phyloP scores from a whole-genome alignment of 2,888 invertebrate species.

The Slavum lentiscoides region DNA sequence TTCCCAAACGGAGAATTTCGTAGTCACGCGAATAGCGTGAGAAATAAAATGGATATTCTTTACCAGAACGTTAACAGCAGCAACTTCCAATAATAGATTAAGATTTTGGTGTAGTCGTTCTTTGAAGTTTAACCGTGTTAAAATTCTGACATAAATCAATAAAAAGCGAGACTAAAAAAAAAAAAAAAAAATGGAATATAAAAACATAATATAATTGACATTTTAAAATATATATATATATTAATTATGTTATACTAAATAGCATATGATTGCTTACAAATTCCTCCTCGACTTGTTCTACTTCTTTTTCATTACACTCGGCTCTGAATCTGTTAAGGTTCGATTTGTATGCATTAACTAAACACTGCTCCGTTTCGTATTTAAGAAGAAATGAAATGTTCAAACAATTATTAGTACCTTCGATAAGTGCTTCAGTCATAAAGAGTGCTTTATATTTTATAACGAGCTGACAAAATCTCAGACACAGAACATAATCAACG shows the following conservation, averaged over 20 bases:
- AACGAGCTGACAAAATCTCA: conserved; percentile 5
- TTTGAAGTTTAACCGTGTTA: background rate
- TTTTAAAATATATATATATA: background rate
- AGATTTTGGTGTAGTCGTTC: background rate
- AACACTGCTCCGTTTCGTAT: background rate
- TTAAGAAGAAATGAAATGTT: too few species aligned
- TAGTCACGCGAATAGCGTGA: background rate
- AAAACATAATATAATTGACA: background rate
- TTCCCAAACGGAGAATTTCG: background rate
- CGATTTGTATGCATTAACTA: conserved; percentile 9
- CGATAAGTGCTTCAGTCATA: background rate
- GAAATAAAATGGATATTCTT: background rate
- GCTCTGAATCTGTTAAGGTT: conserved; percentile 5
- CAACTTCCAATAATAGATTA: conserved; percentile 12
- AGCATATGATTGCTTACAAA: conserved; percentile 29
- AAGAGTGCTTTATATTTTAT: background rate
- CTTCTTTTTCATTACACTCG: background rate
- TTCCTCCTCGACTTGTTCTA: background rate
- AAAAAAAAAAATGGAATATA: background rate
- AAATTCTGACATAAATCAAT: background rate
- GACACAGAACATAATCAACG: background rate
- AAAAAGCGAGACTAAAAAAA: conserved; percentile 15
- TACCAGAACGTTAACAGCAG: background rate
- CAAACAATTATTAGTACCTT: too few species aligned
- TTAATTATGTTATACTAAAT: background rate